Evolutionary conservation across 2,888 invertebrate genomes (phyloP).

Genomic region (Hesperia comma): DNA sequence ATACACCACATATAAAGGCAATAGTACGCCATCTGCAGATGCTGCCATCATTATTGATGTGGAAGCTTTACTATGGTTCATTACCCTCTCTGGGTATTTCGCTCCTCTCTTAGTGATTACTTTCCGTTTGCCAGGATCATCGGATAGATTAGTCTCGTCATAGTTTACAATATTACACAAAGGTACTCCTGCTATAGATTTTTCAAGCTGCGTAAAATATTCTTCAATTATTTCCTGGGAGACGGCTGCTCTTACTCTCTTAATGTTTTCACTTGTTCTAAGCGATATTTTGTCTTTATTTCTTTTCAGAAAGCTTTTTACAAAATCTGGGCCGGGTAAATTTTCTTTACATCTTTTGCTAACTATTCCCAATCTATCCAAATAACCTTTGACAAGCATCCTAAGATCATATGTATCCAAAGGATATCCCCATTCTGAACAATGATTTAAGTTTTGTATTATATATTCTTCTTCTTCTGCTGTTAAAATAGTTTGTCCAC

Average conservation of each 20-base stretch:
- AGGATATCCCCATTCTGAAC: constrained; percentile 44
- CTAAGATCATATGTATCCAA: constrained; percentile 34
- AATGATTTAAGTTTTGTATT: not conserved
- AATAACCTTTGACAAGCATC: constrained; percentile 33
- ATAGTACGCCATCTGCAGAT: constrained; percentile 32
- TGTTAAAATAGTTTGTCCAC: constrained; percentile 1
- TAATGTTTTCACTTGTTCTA: constrained; percentile 41
- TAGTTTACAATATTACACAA: constrained; percentile 41
- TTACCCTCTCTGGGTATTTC: constrained; percentile 58
- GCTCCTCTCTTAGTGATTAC: constrained; percentile 48
- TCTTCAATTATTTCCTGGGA: constrained; percentile 26
- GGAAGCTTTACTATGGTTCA: constrained; percentile 53
- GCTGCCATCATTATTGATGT: constrained; percentile 60
- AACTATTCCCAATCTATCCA: constrained; percentile 31
- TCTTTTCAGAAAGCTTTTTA: constrained; percentile 36
- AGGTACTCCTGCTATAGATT: constrained; percentile 40
- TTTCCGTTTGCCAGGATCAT: constrained; percentile 44
- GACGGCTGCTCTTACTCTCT: constrained; percentile 34
- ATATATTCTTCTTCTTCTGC: constrained; percentile 2
- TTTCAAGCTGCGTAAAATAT: constrained; percentile 20
- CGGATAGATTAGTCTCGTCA: constrained; percentile 45
- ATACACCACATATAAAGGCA: not conserved
- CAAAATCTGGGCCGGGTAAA: constrained; percentile 40
- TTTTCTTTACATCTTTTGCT: constrained; percentile 39
- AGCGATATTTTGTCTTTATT: constrained; percentile 33